A percentile compares a stretch with the other conserved stretches of the same genome.
Conservation (phyloP, 2,888 invertebrate genomes). For the Lydus trimaculatus region DNA sequence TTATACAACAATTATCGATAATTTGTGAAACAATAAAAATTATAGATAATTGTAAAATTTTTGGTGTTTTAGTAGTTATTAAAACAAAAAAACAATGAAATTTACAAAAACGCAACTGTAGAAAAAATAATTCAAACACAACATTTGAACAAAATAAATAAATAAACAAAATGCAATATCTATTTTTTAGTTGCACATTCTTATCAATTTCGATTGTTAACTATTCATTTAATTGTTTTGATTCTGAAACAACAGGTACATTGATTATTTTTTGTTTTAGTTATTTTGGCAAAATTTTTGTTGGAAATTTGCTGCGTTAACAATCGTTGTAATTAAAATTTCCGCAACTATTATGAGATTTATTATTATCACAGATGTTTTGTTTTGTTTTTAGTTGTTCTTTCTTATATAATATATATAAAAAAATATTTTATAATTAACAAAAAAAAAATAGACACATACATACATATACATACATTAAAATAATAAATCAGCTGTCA, state of each 20-base stretch:
- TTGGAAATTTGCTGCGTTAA: constrained; percentile 36
- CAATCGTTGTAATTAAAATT: constrained; percentile 47
- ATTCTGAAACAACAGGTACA: constrained; percentile 33
- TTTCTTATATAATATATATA: constrained; percentile 40
- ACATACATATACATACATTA: neutral
- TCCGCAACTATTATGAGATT: constrained; percentile 39
- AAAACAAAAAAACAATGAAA: neutral
- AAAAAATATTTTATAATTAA: constrained; percentile 18
- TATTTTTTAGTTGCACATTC: constrained; percentile 29
- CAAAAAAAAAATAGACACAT: constrained; percentile 8
- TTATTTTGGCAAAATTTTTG: constrained; percentile 31
- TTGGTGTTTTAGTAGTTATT: constrained; percentile 1
- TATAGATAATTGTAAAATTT: neutral
- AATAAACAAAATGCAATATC: constrained; percentile 25
- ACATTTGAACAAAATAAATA: neutral
- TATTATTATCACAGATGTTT: constrained; percentile 64
- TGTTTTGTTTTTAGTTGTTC: constrained; percentile 51
- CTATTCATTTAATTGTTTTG: constrained; percentile 12
- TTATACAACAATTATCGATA: neutral
- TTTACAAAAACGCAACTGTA: neutral
- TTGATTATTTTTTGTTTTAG: too few species aligned
- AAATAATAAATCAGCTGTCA: constrained; percentile 27
- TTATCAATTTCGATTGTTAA: constrained; percentile 37
- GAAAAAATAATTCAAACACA: neutral
- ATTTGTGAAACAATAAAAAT: neutral